Conservation (phyloP, 1,140 invertebrate species). For the Cyphomyrmex costatus region DNA sequence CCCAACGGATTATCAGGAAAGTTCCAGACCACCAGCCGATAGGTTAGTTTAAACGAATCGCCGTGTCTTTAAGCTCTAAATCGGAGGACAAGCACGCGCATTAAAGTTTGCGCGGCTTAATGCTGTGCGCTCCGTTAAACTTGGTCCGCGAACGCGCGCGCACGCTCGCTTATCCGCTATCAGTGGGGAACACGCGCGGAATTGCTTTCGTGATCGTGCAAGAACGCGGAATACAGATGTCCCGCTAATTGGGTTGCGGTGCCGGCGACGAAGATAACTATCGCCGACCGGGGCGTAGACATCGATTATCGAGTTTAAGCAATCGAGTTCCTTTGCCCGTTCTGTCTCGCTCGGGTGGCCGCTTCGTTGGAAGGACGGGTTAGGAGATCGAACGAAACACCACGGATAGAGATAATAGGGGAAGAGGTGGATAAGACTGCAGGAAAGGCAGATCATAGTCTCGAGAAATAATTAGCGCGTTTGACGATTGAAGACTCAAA, state of each 20-base stretch:
- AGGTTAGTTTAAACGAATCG: constrained; percentile 65
- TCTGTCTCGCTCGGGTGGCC: neutral
- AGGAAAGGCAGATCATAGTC: constrained; percentile 4
- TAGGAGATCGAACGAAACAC: constrained; percentile 29
- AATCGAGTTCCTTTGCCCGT: constrained; percentile 29
- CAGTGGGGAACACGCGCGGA: constrained; percentile 6
- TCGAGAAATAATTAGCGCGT: constrained; percentile 56
- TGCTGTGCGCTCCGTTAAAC: constrained; percentile 65
- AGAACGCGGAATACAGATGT: constrained; percentile 67
- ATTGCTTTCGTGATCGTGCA: constrained; percentile 52
- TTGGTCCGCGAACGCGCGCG: neutral
- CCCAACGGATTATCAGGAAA: constrained; percentile 72
- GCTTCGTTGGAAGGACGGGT: constrained; percentile 16
- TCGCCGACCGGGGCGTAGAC: constrained; percentile 25
- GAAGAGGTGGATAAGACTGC: too few relatives aligned
- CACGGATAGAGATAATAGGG: neutral
- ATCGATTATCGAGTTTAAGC: constrained; percentile 58
- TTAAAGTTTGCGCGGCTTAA: constrained; percentile 66
- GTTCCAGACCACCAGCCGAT: constrained; percentile 49
- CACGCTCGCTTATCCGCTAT: constrained; percentile 27
- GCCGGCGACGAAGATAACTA: constrained; percentile 55
- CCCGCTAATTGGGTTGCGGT: constrained; percentile 63
- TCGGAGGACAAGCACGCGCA: neutral
- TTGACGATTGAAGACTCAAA: neutral
- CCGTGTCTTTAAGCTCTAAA: constrained; percentile 56